These are phyloP conservation scores for Mesorhabditis belari DNA, from an alignment of 2,888 invertebrate genomes.

Conservation along the genomic window DNA sequence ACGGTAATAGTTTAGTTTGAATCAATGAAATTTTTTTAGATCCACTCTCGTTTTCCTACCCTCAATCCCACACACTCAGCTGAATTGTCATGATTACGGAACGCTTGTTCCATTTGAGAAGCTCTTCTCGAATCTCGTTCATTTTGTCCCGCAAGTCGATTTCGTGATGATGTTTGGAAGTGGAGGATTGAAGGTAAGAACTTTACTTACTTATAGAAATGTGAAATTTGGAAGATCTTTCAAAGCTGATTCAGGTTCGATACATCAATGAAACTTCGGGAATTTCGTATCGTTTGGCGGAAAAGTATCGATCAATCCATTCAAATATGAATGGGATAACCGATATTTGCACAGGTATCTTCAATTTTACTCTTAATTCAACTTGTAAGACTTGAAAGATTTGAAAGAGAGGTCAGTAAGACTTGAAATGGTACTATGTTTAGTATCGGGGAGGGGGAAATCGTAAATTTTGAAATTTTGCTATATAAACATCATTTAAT, in stretches of 20 bases:
- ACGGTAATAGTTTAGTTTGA: constrained; percentile 8
- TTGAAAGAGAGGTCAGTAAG: too few species aligned
- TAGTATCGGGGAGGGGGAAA: too few species aligned
- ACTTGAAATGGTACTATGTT: too few species aligned
- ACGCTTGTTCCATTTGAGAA: constrained; percentile 45
- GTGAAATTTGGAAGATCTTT: not conserved
- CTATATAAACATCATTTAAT: too few species aligned
- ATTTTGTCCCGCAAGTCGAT: constrained; percentile 38
- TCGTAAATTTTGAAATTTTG: too few species aligned
- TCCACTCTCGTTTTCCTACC: constrained; percentile 45
- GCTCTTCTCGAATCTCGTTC: constrained; percentile 29
- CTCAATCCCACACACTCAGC: constrained; percentile 46
- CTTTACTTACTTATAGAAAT: too few species aligned
- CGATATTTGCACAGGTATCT: constrained; percentile 17
- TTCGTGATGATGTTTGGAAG: constrained; percentile 39
- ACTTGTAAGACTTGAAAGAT: too few species aligned
- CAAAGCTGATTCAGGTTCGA: constrained; percentile 9
- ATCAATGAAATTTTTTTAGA: constrained; percentile 9
- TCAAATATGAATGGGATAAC: constrained; percentile 14
- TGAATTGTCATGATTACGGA: constrained; percentile 50
- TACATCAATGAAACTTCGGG: constrained; percentile 27
- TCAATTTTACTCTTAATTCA: too few species aligned
- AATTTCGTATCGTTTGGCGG: constrained; percentile 15
- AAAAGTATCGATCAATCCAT: constrained; percentile 15
- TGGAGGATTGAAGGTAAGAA: constrained; percentile 37